Base-by-base conservation (phyloP, 1,140 invertebrate species). In the Pseudomyrmex dendroicus region DNA sequence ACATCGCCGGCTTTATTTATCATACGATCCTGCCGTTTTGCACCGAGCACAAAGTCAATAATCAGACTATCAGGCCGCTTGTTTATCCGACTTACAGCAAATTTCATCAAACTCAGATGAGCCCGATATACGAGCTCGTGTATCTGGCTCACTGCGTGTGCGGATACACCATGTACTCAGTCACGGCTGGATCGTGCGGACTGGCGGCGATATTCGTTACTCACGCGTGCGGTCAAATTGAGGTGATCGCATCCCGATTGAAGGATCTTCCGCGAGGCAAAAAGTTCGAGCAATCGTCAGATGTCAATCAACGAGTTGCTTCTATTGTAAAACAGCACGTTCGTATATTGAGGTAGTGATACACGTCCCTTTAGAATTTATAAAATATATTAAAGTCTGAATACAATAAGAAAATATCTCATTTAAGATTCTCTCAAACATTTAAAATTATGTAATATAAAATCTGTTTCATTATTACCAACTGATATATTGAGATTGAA, bases 181-280 rank as follows among this genome's bases (percentile, higher is more conserved):
- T 87, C 8, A 84, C 80, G 13, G 84, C 73, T 0, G 73, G 77
- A n/a, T 64, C 84, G 1, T 88, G 84, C 22, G 85, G 84, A 67
- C 50, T 89, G 54, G 88, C 85, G 12, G 87, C 77, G 0, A 62
- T 84, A 46, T 78, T 90, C 17, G 87, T 77, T 4, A 72, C 62
- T n/a, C 89, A 90, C 22, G 83, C 73, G 0, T 89, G 88, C 25
- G 89, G 87, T 0, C 88, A 90, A 56, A 73, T 89, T n/a, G 66
- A 86, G 9, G 50, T 89, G 3, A 70, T 90, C 12, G 15, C 64
- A 12, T 82, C 83, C 15, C 62, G 68, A 66, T 57, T 90, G 5
- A 64, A 87, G 13, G 82, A 20, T 54, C 77, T 89, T 13, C 52
- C 86, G 1, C 50, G 57, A 5, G 86, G 57, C 12, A 63, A 89